Evolutionary conservation across 2,888 invertebrate species (phyloP).

Genomic region (Arctia plantaginis): DNA sequence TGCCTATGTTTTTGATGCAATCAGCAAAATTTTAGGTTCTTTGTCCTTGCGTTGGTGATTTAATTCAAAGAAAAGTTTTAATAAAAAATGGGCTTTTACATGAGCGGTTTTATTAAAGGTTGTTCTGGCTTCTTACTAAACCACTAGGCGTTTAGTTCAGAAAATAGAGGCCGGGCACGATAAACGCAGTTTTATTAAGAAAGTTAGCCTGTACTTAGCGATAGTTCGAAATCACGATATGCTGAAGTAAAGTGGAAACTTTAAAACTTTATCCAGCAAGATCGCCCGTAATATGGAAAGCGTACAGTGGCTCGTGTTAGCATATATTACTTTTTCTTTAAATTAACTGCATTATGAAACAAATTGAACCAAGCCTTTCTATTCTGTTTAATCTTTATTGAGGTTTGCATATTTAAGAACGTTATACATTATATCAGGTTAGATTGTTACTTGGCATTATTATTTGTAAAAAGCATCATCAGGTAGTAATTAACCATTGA

Average conservation of each 20-base stretch:
- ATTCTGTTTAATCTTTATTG: not conserved
- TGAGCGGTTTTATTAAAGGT: not conserved
- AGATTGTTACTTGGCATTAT: no score
- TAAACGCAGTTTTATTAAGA: constrained; percentile 57
- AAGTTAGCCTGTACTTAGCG: constrained; percentile 47
- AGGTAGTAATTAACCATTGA: no score
- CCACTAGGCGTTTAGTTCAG: constrained; percentile 14
- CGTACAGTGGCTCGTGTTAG: constrained; percentile 34
- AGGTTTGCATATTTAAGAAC: no score
- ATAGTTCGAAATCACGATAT: constrained; percentile 56
- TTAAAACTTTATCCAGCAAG: constrained; percentile 48
- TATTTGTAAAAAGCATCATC: no score
- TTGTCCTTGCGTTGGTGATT: no score
- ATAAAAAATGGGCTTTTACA: not conserved
- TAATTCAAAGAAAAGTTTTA: no score
- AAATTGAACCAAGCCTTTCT: not conserved
- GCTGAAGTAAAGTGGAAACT: constrained; percentile 40
- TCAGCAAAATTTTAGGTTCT: not conserved
- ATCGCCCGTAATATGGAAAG: constrained; percentile 39
- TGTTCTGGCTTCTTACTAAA: constrained; percentile 1
- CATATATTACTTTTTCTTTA: constrained; percentile 6
- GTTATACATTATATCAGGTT: no score
- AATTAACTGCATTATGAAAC: not conserved
- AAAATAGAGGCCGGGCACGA: constrained; percentile 30
- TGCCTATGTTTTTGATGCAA: not conserved